Conservation (phyloP, 2,113 vertebrate species). For the Nerophis ophidion region DNA sequence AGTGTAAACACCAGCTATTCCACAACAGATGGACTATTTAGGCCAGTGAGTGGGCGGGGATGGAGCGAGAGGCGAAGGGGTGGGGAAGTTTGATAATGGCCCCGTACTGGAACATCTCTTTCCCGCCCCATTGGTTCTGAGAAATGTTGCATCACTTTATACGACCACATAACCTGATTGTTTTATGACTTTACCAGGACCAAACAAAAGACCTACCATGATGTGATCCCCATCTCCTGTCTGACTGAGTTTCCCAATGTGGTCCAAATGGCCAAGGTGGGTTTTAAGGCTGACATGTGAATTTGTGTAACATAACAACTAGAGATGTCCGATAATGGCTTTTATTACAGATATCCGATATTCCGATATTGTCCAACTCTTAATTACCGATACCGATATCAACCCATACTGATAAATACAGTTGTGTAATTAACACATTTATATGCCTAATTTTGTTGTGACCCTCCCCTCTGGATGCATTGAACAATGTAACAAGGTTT, state of each 20-base stretch:
- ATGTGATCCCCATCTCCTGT: slow-evolving; percentile 96
- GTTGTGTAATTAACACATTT: no score
- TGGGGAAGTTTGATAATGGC: slow-evolving; percentile 32
- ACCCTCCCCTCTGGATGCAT: no score
- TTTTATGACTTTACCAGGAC: slow-evolving; percentile 73
- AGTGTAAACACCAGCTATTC: slow-evolving; percentile 50
- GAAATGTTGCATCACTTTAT: slow-evolving; percentile 28
- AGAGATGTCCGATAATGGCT: no score
- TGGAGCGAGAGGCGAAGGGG: slow-evolving; percentile 20
- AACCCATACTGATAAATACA: no score
- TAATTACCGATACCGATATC: no score
- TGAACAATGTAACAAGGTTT: no score
- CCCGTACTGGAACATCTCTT: slow-evolving; percentile 26
- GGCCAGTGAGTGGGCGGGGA: slow-evolving; percentile 45
- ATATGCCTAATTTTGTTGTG: no score
- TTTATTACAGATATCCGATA: no score
- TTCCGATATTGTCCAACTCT: no score
- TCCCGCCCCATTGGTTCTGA: slow-evolving; percentile 17
- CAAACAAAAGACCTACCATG: slow-evolving; percentile 85
- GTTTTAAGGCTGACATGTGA: slow-evolving; percentile 5
- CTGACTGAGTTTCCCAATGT: slow-evolving; percentile 95
- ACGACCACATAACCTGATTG: slow-evolving; percentile 22
- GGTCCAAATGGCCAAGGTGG: slow-evolving; percentile 96
- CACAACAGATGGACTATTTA: slow-evolving; percentile 65
- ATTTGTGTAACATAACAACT: background rate